Conservation (phyloP, 2,888 invertebrate species). For the Isotomurus palustris region DNA sequence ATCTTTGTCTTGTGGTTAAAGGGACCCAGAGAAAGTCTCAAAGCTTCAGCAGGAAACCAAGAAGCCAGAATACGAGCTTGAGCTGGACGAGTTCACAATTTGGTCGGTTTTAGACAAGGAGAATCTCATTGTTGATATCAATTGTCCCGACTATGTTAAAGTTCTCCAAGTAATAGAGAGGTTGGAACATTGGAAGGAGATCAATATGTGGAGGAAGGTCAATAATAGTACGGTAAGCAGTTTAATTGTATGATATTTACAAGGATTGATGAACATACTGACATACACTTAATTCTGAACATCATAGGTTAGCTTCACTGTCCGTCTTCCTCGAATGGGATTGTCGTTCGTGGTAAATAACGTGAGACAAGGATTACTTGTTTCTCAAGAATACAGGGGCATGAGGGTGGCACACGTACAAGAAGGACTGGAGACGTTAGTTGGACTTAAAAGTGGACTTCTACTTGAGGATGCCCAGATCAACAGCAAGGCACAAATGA, state of each 20-base stretch:
- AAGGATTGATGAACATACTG: not conserved
- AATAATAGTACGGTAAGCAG: too few species aligned
- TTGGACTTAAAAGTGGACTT: conserved; percentile 19
- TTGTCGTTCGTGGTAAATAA: not conserved
- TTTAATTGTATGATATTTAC: too few species aligned
- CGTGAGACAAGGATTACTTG: not conserved
- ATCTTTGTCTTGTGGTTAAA: too few species aligned
- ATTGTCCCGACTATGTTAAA: conserved; percentile 1
- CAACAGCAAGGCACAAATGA: conserved; percentile 4
- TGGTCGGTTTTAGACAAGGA: too few species aligned
- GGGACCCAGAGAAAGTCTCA: too few species aligned
- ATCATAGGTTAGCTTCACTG: not conserved
- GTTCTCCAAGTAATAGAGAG: conserved; percentile 8
- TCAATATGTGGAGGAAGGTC: conserved; percentile 8
- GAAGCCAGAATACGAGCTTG: too few species aligned
- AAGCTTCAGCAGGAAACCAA: too few species aligned
- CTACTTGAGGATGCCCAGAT: conserved; percentile 21
- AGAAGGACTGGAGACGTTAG: conserved; percentile 9
- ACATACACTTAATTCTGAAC: not conserved
- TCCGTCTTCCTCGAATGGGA: conserved; percentile 14
- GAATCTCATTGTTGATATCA: conserved; percentile 10
- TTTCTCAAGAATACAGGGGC: conserved; percentile 19
- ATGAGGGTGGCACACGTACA: conserved; percentile 14
- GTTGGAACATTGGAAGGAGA: conserved; percentile 15
- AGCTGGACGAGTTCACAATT: not conserved